Evolutionary conservation across 2,888 invertebrate species (phyloP), one percentile per base, ranked within the genome.

Genomic region (Diaprepes abbreviatus): DNA sequence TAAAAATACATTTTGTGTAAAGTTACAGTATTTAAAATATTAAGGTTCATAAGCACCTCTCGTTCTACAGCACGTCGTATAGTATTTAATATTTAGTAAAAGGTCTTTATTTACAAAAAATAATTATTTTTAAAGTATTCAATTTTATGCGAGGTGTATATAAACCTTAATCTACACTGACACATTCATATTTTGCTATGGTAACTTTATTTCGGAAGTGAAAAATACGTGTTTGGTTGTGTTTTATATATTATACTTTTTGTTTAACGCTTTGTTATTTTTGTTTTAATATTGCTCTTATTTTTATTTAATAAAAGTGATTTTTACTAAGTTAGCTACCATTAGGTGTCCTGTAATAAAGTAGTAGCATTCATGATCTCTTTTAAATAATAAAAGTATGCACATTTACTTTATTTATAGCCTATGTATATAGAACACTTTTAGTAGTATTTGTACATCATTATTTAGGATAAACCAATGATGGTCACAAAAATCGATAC

Each of bases 381-480:
- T 66, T 64, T 36, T 43, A 65, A 21, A 55, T 60, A 62, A 62
- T 70, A 45, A 66, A 62, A 62, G 10, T 57, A 52, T 55, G 64
- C 66, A 70, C 66, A 60, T 66, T 70, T 66, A 66, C 36, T 62
- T 60, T 55, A 54, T 54, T 40, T 19, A 66, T 60, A 62, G 66
- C 35, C 9, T 66, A 52, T 66, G 62, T 48, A 62, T 50, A 70
- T 55, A 66, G 54, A 66, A 31, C 59, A 65, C 59, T 59, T 64
- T 70, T 70, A 70, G 60, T 70, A 66, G 57, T 63, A 70, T 70
- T 70, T 70, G 66, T 70, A 70, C 62, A 66, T 66, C 66, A 57
- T 24, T 70, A 70, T 59, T 64, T 60, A 60, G 60, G 24, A 6
- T 60, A 60, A 36, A 50, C 35, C 50, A 60, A 28, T 50, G 48